These are phyloP conservation scores for Andrena trimmerana DNA, from an alignment of 2,888 invertebrate genomes.

Conservation along the genomic window DNA sequence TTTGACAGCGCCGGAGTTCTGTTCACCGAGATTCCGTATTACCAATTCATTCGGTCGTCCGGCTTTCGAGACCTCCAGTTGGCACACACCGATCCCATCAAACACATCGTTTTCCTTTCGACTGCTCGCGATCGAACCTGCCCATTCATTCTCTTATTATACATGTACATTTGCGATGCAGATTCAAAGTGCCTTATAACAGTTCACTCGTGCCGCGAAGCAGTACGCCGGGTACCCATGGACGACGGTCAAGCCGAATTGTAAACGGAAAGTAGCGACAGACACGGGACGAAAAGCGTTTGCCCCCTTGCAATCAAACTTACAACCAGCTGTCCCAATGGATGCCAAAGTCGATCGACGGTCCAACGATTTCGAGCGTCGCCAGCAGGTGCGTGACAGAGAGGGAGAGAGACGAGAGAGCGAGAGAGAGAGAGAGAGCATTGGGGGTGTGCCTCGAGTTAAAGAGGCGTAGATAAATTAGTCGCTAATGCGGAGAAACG, in stretches of 20 bases:
- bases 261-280: constrained; percentile 17
- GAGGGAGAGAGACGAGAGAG: neutral
- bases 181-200: constrained; percentile 73
- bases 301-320: neutral
- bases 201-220: constrained; percentile 63
- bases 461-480: constrained; percentile 22
- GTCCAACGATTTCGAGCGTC: constrained; percentile 8
- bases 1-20: neutral
- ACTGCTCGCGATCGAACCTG: constrained; percentile 18
- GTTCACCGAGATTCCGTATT: constrained; percentile 1
- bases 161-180: constrained; percentile 56
- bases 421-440: neutral
- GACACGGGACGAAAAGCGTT: neutral
- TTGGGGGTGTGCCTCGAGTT: neutral
- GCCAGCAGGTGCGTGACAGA: constrained; percentile 4
- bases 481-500: constrained; percentile 57
- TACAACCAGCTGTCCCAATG: neutral
- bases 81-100: neutral
- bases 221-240: constrained; percentile 43
- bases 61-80: neutral
- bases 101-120: constrained; percentile 18
- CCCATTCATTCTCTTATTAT: constrained; percentile 26
- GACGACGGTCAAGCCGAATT: constrained; percentile 2
- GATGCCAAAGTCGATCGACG: constrained; percentile 2
- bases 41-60: neutral